Evolutionary conservation across 2,113 vertebrate genomes (phyloP).

Genomic region (Megaceryle maxima): DNA sequence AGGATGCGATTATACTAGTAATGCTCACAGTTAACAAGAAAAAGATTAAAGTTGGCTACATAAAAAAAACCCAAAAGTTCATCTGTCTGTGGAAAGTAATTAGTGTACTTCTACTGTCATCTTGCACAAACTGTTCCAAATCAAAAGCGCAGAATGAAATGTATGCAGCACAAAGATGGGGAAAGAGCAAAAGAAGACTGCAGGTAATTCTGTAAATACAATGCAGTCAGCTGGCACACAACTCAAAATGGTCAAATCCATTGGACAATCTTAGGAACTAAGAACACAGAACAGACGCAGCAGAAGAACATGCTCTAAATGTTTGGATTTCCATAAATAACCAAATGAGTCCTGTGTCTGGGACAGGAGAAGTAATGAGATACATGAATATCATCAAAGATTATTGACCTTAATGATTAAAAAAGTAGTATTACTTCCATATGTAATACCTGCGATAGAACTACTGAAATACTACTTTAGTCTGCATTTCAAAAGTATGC

Average conservation of each 20-base stretch:
- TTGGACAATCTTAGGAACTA: neutral
- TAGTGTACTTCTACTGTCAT: neutral
- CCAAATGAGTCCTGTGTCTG: neutral
- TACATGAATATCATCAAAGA: neutral
- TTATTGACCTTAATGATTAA: neutral
- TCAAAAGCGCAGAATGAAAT: neutral
- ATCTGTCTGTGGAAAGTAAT: neutral
- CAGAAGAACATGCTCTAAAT: neutral
- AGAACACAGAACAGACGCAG: neutral
- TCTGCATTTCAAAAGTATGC: neutral
- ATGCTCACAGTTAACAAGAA: neutral
- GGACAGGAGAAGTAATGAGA: neutral
- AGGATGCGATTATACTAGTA: neutral
- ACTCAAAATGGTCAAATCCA: neutral
- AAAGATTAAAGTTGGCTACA: neutral
- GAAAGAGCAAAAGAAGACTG: neutral
- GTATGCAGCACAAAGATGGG: neutral
- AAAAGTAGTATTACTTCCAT: neutral
- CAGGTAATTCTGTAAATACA: neutral
- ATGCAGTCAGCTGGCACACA: neutral
- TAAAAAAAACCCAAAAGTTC: neutral
- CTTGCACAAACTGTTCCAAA: neutral
- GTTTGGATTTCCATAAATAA: neutral
- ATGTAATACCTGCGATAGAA: neutral
- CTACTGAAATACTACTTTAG: neutral